A percentile compares a stretch with the other conserved stretches of the same genome.
phyloP scores from a whole-genome alignment of 1,140 invertebrate genomes.

The Microplitis demolitor region DNA sequence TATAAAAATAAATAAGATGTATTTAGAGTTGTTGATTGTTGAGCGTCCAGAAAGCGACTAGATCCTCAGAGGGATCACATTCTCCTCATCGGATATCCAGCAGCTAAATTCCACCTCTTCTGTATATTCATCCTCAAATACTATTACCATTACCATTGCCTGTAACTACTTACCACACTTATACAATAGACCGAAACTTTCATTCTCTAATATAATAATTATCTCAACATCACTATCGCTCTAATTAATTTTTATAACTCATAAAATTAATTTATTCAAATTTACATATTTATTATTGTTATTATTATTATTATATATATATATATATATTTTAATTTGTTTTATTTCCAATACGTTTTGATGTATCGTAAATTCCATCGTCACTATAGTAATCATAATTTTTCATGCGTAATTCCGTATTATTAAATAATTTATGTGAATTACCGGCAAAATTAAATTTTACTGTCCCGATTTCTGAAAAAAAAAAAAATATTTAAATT shows the following conservation, averaged over 20 bases:
- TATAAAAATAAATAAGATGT: neutral
- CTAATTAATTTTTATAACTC: too few relatives aligned
- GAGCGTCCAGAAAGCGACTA: conserved; percentile 56
- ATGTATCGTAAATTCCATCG: neutral
- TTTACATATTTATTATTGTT: too few relatives aligned
- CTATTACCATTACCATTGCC: neutral
- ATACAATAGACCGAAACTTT: neutral
- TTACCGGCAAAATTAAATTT: too few relatives aligned
- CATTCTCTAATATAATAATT: neutral
- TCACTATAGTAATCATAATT: too few relatives aligned
- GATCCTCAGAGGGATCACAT: conserved; percentile 42
- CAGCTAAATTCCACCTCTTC: conserved; percentile 51
- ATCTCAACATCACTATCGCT: neutral
- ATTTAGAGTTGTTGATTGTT: conserved; percentile 39
- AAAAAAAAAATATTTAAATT: too few relatives aligned
- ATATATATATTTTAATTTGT: neutral
- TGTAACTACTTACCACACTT: neutral
- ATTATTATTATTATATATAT: too few relatives aligned
- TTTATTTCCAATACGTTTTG: neutral
- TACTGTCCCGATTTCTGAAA: too few relatives aligned
- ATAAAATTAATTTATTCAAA: too few relatives aligned
- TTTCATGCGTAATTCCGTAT: too few relatives aligned
- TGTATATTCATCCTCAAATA: neutral
- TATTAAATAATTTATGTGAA: too few relatives aligned
- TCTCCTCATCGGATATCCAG: conserved; percentile 59